Evolutionary conservation across 2,797 vertebrate species (phyloP), one percentile per base, ranked within the genome.

Genomic region (Florisuga fusca): DNA sequence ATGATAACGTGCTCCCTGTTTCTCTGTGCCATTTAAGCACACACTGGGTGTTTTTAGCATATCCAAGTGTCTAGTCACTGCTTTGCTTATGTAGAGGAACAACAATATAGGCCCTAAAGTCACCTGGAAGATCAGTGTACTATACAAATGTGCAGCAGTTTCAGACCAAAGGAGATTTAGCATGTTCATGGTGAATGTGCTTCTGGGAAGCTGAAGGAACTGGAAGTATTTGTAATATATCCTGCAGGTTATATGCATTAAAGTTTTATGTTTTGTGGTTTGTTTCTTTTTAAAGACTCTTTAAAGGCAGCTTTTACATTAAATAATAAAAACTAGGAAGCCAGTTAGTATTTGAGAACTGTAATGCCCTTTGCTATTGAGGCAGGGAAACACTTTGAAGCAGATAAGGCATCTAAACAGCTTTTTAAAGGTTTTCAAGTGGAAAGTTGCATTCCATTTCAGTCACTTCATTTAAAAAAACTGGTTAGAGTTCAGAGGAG

Each of bases 341-440:
- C 43, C 46, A 41, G 23, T 77, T 66, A 46, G 54, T 84, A 75
- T 93, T 89, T 90, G 64, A 50, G 61, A 88, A 46, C 22, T 69
- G 50, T 92, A 93, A 87, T 74, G 29, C 7, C 45, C 57, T 78
- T 85, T 94, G 71, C 93, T 93, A 48, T 21, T 93, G 61, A 67
- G 63, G n/a, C 29, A 41, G 59, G 87, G 41, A 64, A 76, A 27
- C n/a, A 29, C 51, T 90, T 91, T 90, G 83, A 94, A 89, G 61
- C 38, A 93, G 76, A 33, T 17, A 36, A 62, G 59, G 31, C 63
- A 58, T 78, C 64, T 87, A 76, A 93, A 69, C 34, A 76, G n/a
- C n/a, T 78, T 66, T 78, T 88, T 84, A 14, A 63, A 82, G 22
- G 75, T 64, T 93, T 92, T 84, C 33, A 38, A 0, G 55, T 67